These are phyloP conservation scores for Drosophila melanica DNA, from an alignment of 1,140 invertebrate species.

Conservation along the genomic window DNA sequence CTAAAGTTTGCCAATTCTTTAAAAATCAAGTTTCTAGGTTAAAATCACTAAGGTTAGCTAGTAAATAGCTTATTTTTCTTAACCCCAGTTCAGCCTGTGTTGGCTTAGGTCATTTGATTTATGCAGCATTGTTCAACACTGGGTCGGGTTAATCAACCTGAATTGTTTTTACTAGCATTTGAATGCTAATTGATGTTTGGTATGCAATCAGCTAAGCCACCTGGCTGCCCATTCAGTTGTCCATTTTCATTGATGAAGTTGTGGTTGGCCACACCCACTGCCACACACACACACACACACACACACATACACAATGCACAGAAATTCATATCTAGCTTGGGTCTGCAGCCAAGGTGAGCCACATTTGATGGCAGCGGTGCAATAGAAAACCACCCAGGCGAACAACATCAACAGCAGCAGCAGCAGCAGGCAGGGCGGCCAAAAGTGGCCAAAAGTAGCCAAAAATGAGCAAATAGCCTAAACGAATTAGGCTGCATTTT, in stretches of 20 bases:
- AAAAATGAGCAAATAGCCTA: conserved; percentile 55
- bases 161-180: conserved; percentile 21
- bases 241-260: conserved; percentile 75
- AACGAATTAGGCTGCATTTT: conserved; percentile 62
- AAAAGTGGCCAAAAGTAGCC: conserved; percentile 21
- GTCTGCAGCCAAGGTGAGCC: conserved; percentile 71
- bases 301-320: conserved; percentile 14
- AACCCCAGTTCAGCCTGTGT: too few relatives aligned
- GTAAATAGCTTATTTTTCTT: too few relatives aligned
- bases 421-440: conserved; percentile 4
- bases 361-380: conserved; percentile 61
- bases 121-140: conserved; percentile 7
- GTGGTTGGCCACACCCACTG: conserved; percentile 48
- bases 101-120: conserved; percentile 1
- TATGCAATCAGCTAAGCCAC: conserved; percentile 56
- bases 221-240: conserved; percentile 73
- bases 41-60: too few relatives aligned
- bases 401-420: not conserved
- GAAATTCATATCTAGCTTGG: conserved; percentile 17
- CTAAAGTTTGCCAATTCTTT: too few relatives aligned
- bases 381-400: conserved; percentile 46
- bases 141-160: conserved; percentile 34
- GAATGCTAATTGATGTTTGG: conserved; percentile 52
- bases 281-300: conserved; percentile 22
- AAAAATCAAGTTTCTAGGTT: too few relatives aligned